Evolutionary conservation across 1,140 invertebrate genomes (phyloP), one percentile per base, ranked within the genome.

Genomic region (Cheumatopsyche charites): DNA sequence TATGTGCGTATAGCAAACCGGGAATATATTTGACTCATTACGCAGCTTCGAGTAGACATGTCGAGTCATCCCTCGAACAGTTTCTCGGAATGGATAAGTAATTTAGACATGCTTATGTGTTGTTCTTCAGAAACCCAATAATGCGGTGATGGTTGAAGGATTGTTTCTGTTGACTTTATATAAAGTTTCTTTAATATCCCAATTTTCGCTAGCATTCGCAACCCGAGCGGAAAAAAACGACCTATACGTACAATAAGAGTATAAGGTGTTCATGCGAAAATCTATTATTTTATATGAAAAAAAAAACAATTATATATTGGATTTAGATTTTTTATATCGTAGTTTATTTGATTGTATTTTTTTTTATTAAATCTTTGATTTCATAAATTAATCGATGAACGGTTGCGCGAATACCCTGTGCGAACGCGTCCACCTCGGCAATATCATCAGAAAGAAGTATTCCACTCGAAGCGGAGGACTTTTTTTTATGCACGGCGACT

Each of bases 101-200:
- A 47, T 47, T 47, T 12, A n/a, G 43, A 47, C 11, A 47, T 47
- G 11, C 13, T 47, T 47, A n/a, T 4, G 13, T 13, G 43, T 47
- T 15, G 43, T 47, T n/a, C 15, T 47, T 13, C 4, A 12, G 43
- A 47, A 47, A 47, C 12, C 43, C 15, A 47, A 47, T 47, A 47
- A 47, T 47, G 43, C 43, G 15, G 15, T 3, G 15, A 47, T 4
- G 4, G 55, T 12, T 4, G 19, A 25, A 25, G 23, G 21, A 58
- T 58, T 58, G 55, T 58, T 58, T 58, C 21, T 23, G 23, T 58
- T 58, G 19, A 58, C 55, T 58, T 58, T 58, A 26, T 58, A 58
- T 58, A 23, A 58, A 58, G 55, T 58, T 58, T 58, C 55, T 58
- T 58, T 58, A 58, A 58, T 58, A 58, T 58, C 55, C 23, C 55